Percentiles rank a stretch among this genome's conserved stretches.
Evolutionary conservation across 2,113 vertebrate species (phyloP).

Genomic region (Raja brachyura): DNA sequence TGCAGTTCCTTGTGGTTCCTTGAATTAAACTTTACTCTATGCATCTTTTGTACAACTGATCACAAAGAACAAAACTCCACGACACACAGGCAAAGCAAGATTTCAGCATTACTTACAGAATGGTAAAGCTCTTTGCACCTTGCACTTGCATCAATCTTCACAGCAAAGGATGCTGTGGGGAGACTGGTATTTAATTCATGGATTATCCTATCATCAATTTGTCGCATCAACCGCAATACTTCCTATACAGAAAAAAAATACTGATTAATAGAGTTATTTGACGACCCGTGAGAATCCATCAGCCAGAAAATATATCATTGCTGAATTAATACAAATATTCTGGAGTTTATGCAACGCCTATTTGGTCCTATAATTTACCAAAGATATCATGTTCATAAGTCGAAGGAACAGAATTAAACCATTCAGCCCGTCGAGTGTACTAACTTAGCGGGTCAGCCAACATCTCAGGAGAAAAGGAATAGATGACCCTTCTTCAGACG

Average conservation of each 20-base stretch:
- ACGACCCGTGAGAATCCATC: not conserved
- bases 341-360: not conserved
- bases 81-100: conserved; percentile 4
- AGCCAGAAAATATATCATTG: not conserved
- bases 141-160: conserved; percentile 80
- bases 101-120: conserved; percentile 68
- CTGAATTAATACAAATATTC: not conserved
- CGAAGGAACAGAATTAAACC: no score
- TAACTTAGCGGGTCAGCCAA: no score
- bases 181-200: conserved; percentile 88
- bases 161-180: conserved; percentile 89
- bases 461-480: no score
- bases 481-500: no score
- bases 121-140: conserved; percentile 90
- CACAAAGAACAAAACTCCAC: not conserved
- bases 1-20: no score
- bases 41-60: not conserved
- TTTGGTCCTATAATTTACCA: not conserved
- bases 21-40: no score
- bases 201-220: conserved; percentile 90
- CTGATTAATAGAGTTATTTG: not conserved
- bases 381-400: not conserved
- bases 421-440: no score
- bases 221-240: conserved; percentile 83
- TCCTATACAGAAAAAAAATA: conserved; percentile 62